Percentiles rank a stretch among this genome's conserved stretches.
These are phyloP conservation scores for Pachypsylla venusta DNA, from an alignment of 1,140 invertebrate species.

Conservation along the genomic window DNA sequence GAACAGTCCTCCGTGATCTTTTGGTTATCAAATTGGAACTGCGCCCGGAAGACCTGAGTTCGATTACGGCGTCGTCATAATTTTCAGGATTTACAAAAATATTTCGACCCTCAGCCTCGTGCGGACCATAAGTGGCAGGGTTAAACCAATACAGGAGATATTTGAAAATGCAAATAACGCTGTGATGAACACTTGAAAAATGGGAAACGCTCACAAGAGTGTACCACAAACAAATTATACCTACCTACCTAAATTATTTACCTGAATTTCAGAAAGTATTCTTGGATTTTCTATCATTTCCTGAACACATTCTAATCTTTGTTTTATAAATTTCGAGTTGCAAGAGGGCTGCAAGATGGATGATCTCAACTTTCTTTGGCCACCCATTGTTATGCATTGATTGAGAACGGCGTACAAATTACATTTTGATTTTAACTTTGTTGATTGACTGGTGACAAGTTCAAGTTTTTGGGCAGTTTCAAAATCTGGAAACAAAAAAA, in stretches of 20 bases:
- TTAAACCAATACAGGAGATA: no score
- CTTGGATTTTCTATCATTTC: conserved; percentile 52
- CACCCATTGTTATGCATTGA: conserved; percentile 59
- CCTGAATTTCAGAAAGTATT: conserved; percentile 33
- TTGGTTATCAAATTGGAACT: no score
- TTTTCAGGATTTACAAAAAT: no score
- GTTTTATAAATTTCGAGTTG: conserved; percentile 44
- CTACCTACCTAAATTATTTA: conserved; percentile 12
- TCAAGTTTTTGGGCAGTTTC: conserved; percentile 55
- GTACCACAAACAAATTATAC: no score
- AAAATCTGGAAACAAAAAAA: conserved; percentile 38
- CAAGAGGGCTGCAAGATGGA: conserved; percentile 67
- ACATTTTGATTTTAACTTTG: conserved; percentile 29
- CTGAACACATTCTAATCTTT: conserved; percentile 51
- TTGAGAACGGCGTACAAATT: conserved; percentile 60
- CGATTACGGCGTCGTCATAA: no score
- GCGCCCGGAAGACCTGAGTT: no score
- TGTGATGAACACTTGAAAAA: no score
- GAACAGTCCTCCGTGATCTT: no score
- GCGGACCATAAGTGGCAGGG: no score
- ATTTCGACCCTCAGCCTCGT: no score
- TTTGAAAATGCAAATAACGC: no score
- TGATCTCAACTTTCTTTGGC: conserved; percentile 55
- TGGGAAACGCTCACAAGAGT: no score
- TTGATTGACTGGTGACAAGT: conserved; percentile 43